Conservation (phyloP, 2,797 vertebrate genomes). For the Syngnathus acus region DNA sequence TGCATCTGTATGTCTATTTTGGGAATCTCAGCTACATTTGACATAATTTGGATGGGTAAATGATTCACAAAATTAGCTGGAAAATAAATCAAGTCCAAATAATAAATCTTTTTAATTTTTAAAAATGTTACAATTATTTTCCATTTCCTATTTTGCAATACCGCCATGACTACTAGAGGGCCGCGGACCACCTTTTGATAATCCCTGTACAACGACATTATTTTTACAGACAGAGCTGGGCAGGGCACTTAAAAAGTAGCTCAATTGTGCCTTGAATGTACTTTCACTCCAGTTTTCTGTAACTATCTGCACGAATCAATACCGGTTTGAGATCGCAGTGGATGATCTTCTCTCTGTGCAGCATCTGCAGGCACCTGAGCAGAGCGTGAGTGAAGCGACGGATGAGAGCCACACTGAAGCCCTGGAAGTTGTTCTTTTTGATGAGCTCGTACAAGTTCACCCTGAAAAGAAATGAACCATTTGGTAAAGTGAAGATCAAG, state of each 20-base stretch:
- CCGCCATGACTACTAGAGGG: no score
- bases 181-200: no score
- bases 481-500: background rate
- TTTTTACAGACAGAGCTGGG: background rate
- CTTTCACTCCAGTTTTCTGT: background rate
- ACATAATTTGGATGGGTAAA: no score
- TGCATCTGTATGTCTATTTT: no score
- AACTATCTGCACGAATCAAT: conserved; percentile 27
- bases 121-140: no score
- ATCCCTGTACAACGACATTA: background rate
- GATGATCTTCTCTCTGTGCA: conserved; percentile 87
- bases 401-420: conserved; percentile 84
- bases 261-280: background rate
- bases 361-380: conserved; percentile 87
- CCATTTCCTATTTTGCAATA: no score
- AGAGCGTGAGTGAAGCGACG: conserved; percentile 83
- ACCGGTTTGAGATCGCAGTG: conserved; percentile 95
- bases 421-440: conserved; percentile 93
- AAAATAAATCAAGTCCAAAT: no score
- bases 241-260: background rate
- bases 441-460: conserved; percentile 91
- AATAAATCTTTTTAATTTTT: no score
- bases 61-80: no score
- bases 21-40: no score
- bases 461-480: conserved; percentile 58